These are phyloP conservation scores for Hydrolagus affinis DNA, from an alignment of 2,113 vertebrate genomes.

Conservation along the genomic window DNA sequence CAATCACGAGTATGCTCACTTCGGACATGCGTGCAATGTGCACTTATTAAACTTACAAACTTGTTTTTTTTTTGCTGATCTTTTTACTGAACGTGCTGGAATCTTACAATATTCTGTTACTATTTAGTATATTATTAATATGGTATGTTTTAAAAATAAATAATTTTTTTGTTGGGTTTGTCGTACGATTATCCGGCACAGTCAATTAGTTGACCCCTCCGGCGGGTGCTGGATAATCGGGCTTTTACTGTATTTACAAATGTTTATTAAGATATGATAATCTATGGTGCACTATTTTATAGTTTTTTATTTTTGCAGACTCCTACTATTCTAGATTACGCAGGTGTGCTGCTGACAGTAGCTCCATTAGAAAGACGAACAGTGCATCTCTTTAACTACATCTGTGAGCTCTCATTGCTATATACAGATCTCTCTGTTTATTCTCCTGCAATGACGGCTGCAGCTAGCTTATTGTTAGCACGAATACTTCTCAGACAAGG, in stretches of 20 bases:
- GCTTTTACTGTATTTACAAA: not conserved
- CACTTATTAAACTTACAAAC: too few species aligned
- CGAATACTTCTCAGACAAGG: conserved; percentile 75
- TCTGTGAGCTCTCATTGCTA: conserved; percentile 85
- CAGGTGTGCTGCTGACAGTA: conserved; percentile 72
- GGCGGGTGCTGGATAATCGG: too few species aligned
- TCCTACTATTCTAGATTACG: conserved; percentile 83
- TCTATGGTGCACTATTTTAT: not conserved
- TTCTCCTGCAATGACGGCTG: conserved; percentile 68
- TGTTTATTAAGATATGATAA: not conserved
- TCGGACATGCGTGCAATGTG: too few species aligned
- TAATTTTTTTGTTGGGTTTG: too few species aligned
- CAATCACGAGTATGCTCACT: too few species aligned
- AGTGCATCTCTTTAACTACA: conserved; percentile 76
- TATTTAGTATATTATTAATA: too few species aligned
- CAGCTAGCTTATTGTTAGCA: conserved; percentile 72
- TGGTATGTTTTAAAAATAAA: too few species aligned
- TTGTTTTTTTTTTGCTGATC: too few species aligned
- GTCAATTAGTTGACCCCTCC: too few species aligned
- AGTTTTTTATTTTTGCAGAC: conserved; percentile 50
- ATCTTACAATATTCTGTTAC: too few species aligned
- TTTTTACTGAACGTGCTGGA: too few species aligned
- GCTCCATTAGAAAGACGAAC: conserved; percentile 62
- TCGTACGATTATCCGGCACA: too few species aligned
- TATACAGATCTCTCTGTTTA: conserved; percentile 66